These are phyloP conservation scores for Epistrophella euchroma DNA, from an alignment of 2,888 invertebrate species.

Conservation along the genomic window DNA sequence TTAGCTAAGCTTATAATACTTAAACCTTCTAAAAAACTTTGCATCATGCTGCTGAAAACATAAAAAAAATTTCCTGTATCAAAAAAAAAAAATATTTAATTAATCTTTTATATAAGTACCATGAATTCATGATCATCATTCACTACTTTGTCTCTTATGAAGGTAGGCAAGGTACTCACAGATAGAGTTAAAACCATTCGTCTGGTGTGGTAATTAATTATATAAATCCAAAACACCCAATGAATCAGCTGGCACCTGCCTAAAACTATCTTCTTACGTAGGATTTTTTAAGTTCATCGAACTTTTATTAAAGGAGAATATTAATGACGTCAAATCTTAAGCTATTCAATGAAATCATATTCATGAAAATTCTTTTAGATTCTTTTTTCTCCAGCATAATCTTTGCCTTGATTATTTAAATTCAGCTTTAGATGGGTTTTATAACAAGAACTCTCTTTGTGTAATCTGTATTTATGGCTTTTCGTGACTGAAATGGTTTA, in stretches of 20 bases:
- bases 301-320: background rate
- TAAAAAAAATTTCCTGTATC: no score
- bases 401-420: background rate
- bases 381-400: background rate
- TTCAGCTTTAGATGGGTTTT: background rate
- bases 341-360: background rate
- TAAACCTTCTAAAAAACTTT: no score
- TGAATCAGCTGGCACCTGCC: background rate
- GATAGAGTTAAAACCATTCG: background rate
- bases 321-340: conserved; percentile 15
- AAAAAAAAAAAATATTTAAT: background rate
- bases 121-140: background rate
- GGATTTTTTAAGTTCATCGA: background rate
- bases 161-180: background rate
- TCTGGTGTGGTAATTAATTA: background rate
- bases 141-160: background rate
- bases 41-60: no score
- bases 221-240: background rate
- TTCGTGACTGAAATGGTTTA: no score
- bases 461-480: no score
- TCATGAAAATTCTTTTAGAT: background rate
- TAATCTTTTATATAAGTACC: background rate
- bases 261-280: background rate
- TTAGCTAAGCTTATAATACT: no score
- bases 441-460: no score